These are phyloP conservation scores for Tuberolachnus salignus DNA, from an alignment of 2,888 invertebrate species.

Conservation along the genomic window DNA sequence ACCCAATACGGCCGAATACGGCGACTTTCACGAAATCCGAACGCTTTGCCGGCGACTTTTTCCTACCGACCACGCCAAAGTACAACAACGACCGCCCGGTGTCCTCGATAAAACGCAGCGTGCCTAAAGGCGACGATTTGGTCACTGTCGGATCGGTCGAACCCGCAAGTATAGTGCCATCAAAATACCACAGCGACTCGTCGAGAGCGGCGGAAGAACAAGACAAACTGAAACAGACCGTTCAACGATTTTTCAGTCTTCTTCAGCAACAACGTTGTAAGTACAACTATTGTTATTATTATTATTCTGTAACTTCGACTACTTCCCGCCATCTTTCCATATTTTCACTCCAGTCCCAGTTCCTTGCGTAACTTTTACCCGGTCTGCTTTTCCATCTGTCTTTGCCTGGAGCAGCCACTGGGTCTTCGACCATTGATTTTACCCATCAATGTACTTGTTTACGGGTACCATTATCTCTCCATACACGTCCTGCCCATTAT, in stretches of 20 bases:
- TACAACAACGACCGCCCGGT: not conserved
- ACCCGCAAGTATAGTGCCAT: constrained; percentile 6
- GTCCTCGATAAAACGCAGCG: constrained; percentile 24
- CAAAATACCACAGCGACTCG: constrained; percentile 14
- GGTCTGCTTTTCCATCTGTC: no score
- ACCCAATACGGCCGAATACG: not conserved
- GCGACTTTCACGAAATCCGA: not conserved
- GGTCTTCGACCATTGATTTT: no score
- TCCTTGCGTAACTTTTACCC: no score
- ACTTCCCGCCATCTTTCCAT: not conserved
- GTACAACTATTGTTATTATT: not conserved
- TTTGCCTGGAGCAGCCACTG: no score
- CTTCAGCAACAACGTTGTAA: constrained; percentile 35
- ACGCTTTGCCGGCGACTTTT: not conserved
- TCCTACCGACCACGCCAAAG: not conserved
- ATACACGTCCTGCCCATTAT: no score
- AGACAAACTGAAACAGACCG: constrained; percentile 38
- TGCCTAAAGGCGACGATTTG: not conserved
- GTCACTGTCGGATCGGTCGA: not conserved
- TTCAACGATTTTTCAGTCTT: constrained; percentile 44
- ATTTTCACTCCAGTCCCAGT: no score
- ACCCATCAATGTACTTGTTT: no score
- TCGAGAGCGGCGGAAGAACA: constrained; percentile 20
- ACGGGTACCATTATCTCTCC: no score
- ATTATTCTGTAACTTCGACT: no score